A percentile compares a stretch with the other conserved stretches of the same genome.
Evolutionary conservation across 1,140 invertebrate genomes (phyloP).

Genomic region (Drosophila guanche): DNA sequence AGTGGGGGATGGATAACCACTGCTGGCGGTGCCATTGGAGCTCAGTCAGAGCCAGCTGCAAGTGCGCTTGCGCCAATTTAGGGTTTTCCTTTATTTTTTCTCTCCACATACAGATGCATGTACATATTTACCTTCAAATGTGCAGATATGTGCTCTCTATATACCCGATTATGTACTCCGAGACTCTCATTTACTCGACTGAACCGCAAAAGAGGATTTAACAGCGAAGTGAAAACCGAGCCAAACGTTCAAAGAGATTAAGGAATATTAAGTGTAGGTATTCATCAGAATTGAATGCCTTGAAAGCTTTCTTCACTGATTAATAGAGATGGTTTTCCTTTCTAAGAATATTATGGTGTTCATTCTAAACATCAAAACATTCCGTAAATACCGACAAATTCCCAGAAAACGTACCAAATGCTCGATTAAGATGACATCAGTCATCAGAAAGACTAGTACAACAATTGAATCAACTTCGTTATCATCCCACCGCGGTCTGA

Average conservation of each 20-base stretch:
- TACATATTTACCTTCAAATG: conserved; percentile 6
- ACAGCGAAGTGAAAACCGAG: conserved; percentile 4
- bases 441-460: too few relatives aligned
- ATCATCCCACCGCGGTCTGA: conserved; percentile 2
- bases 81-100: conserved; percentile 64
- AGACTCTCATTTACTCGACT: conserved; percentile 29
- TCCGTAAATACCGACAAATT: not conserved
- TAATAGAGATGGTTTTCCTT: not conserved
- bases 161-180: conserved; percentile 47
- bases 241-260: conserved; percentile 14
- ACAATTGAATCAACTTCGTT: not conserved
- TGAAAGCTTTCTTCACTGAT: too few relatives aligned
- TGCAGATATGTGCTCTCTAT: conserved; percentile 22
- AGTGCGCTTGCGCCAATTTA: conserved; percentile 74
- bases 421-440: conserved; percentile 4
- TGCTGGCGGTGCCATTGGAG: conserved; percentile 74
- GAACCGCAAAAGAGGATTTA: conserved; percentile 27
- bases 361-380: not conserved
- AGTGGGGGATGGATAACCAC: conserved; percentile 21
- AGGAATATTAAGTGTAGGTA: conserved; percentile 4
- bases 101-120: conserved; percentile 31
- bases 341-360: not conserved
- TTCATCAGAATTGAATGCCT: too few relatives aligned
- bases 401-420: not conserved
- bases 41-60: conserved; percentile 30